Percentiles rank a stretch among this genome's conserved stretches.
Evolutionary conservation across 2,113 vertebrate genomes (phyloP).

Genomic region (Alexandromys fortis): DNA sequence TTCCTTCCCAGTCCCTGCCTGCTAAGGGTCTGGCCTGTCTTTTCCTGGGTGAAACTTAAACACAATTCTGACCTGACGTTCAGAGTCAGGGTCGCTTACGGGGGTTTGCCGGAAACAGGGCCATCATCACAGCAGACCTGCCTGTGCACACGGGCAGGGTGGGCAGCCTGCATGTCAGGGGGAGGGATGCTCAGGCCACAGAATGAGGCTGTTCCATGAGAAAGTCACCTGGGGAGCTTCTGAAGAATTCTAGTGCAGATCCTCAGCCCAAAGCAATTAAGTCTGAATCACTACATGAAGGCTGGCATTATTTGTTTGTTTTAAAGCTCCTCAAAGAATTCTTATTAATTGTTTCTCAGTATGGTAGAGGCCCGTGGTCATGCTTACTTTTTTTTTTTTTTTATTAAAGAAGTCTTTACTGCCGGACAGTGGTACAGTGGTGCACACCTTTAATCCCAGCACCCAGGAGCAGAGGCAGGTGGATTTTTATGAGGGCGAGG

Average conservation of each 20-base stretch:
- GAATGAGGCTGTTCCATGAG: neutral
- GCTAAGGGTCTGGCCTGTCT: constrained; percentile 13
- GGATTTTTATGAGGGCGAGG: neutral
- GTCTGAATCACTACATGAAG: constrained; percentile 36
- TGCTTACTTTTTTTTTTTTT: neutral
- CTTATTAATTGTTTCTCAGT: constrained; percentile 34
- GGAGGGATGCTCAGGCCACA: constrained; percentile 39
- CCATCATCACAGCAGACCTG: neutral
- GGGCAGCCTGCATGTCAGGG: neutral
- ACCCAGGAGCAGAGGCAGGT: neutral
- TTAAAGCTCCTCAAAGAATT: constrained; percentile 42
- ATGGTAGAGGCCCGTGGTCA: constrained; percentile 29
- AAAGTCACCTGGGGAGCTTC: constrained; percentile 43
- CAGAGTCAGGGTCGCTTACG: neutral
- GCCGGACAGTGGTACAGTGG: neutral
- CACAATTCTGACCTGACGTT: constrained; percentile 13
- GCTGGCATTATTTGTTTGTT: neutral
- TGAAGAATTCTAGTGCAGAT: neutral
- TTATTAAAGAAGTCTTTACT: neutral
- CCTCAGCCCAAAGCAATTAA: constrained; percentile 50
- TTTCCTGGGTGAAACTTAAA: neutral
- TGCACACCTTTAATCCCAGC: neutral
- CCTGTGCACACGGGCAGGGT: neutral
- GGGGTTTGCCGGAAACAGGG: neutral
- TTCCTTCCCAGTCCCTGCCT: neutral